phyloP scores from a whole-genome alignment of 1,140 invertebrate genomes.

The Temnothorax nylanderi region DNA sequence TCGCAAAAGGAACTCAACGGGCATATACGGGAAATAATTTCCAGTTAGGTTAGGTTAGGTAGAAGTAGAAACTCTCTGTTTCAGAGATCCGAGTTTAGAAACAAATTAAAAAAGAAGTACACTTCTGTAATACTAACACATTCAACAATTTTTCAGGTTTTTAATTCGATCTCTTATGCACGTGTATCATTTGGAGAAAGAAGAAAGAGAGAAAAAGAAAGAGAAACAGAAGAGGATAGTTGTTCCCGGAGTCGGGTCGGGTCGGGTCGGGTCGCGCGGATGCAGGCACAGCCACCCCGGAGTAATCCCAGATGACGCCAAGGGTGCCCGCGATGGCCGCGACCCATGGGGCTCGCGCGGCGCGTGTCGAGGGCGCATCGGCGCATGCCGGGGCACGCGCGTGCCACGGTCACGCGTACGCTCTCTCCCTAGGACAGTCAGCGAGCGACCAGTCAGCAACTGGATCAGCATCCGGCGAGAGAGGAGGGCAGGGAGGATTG shows the following conservation, averaged over 20 bases:
- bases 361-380: constrained; percentile 64
- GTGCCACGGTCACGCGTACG: constrained; percentile 69
- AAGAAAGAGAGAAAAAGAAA: not conserved
- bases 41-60: no score
- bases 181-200: no score
- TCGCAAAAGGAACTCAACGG: not conserved
- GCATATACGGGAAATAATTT: not conserved
- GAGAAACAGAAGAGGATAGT: not conserved
- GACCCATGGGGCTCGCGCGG: not conserved
- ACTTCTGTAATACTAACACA: not conserved
- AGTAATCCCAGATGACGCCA: constrained; percentile 26
- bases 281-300: not conserved
- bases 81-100: not conserved
- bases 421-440: constrained; percentile 49
- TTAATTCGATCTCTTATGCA: not conserved
- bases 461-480: not conserved
- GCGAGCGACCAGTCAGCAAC: constrained; percentile 24
- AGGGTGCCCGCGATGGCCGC: not conserved
- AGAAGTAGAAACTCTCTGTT: no score
- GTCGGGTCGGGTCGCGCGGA: not conserved
- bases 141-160: not conserved
- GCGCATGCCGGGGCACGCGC: constrained; percentile 61
- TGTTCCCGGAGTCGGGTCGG: not conserved
- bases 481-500: no score
- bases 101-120: not conserved